Percentiles rank a stretch among this genome's conserved stretches.
Evolutionary conservation across 2,888 invertebrate species (phyloP).

Genomic region (Drosophila nr. fundita): DNA sequence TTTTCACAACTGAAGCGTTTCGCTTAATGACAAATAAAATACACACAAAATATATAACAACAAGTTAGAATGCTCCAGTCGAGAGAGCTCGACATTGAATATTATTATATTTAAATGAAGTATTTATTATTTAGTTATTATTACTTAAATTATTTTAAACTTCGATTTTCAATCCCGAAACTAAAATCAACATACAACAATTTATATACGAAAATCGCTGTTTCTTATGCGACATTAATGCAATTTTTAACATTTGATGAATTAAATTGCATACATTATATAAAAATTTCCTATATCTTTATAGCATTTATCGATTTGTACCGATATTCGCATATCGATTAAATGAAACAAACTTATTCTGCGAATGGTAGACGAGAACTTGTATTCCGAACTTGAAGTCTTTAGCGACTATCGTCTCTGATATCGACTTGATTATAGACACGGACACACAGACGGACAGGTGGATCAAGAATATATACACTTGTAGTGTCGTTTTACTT

Average conservation of each 20-base stretch:
- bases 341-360: neutral
- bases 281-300: neutral
- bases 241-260: rapidly evolving
- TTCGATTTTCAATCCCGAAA: neutral
- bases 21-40: constrained; percentile 16
- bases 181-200: neutral
- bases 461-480: neutral
- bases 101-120: neutral
- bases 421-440: neutral
- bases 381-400: neutral
- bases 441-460: neutral
- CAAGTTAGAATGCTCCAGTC: neutral
- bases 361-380: too few relatives aligned
- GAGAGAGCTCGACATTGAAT: neutral
- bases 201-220: too few relatives aligned
- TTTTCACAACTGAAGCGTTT: constrained; percentile 46
- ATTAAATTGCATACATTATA: too few relatives aligned
- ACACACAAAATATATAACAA: neutral
- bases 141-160: neutral
- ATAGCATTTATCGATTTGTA: too few relatives aligned
- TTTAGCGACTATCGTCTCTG: neutral
- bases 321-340: neutral
- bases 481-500: neutral
- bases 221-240: neutral
- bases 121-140: too few relatives aligned